Evolutionary conservation across 2,888 invertebrate genomes (phyloP), one percentile per base, ranked within the genome.

Genomic region (Carabus problematicus): DNA sequence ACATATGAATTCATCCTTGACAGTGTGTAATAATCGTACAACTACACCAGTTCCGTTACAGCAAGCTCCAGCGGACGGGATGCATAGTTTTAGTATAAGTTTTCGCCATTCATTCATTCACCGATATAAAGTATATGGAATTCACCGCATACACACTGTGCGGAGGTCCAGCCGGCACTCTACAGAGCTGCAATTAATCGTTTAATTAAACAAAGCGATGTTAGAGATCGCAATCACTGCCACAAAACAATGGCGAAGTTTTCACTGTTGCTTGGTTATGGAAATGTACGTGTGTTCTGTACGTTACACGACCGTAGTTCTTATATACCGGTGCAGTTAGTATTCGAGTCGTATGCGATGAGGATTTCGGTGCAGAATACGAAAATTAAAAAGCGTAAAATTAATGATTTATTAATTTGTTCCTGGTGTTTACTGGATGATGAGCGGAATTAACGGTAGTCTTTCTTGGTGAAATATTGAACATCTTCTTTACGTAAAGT

Each of bases 251-350:
- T 79, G 78, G 62, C 60, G 52, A 76, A 78, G 78, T 78, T 79
- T 79, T 79, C 79, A 79, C 79, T 78, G 77, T 79, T 79, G 77
- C 78, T 79, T 79, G 77, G 78, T 77, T 79, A 79, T 79, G 79
- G 75, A 78, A 79, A 79, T 79, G 72, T 71, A 72, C 72, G 69
- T 71, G 18, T 55, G n/a, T 8, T 11, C 16, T n/a, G 52, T 18
- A 41, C 29, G 3, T 39, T 9, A 67, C 18, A 29, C 42, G 9
- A 61, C 11, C 11, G 14, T 59, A 40, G 16, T 14, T 6, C 41
- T 54, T 47, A 59, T 41, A 3, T n/a, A 47, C 3, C 16, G 6
- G 39, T 1, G 8, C 55, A 43, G 55, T 47, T 18, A 45, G 64
- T n/a, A 7, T 29, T 11, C 42, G 4, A 49, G 14, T 58, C n/a